Conservation (phyloP, 2,797 vertebrate genomes). For the Phrynocephalus forsythii region DNA sequence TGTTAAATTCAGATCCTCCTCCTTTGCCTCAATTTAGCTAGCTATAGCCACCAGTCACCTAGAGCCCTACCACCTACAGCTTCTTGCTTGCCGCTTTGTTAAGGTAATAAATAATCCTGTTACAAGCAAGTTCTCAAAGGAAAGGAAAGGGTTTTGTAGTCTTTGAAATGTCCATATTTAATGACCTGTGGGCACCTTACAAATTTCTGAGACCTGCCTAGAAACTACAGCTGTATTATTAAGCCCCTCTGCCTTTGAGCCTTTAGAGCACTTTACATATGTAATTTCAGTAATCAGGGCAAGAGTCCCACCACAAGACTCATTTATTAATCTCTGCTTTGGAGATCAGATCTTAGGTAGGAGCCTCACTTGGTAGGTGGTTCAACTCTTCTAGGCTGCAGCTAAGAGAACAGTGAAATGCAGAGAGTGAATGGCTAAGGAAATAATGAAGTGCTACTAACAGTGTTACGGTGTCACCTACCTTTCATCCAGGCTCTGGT, state of each 20-base stretch:
- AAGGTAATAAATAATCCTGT: neutral
- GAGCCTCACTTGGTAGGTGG: too few species aligned
- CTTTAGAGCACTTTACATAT: neutral
- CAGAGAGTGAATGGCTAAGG: neutral
- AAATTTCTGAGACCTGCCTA: neutral
- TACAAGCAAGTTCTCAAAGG: neutral
- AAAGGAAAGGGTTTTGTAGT: neutral
- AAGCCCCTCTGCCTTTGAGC: neutral
- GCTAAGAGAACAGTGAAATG: neutral
- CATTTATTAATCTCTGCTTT: neutral
- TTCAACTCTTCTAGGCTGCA: neutral
- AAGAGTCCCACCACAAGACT: neutral
- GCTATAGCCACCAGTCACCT: neutral
- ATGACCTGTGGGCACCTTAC: neutral
- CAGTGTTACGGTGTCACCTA: too few species aligned
- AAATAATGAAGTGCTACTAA: too few species aligned
- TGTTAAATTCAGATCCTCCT: neutral
- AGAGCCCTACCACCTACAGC: neutral
- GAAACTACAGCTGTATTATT: neutral
- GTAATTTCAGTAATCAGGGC: neutral
- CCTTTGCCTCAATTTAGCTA: neutral
- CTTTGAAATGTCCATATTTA: conserved; percentile 21
- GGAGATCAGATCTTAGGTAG: too few species aligned
- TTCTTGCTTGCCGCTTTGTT: neutral
- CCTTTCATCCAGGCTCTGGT: neutral